These are phyloP conservation scores for Tinea trinotella DNA, from an alignment of 2,888 invertebrate species.

Conservation along the genomic window DNA sequence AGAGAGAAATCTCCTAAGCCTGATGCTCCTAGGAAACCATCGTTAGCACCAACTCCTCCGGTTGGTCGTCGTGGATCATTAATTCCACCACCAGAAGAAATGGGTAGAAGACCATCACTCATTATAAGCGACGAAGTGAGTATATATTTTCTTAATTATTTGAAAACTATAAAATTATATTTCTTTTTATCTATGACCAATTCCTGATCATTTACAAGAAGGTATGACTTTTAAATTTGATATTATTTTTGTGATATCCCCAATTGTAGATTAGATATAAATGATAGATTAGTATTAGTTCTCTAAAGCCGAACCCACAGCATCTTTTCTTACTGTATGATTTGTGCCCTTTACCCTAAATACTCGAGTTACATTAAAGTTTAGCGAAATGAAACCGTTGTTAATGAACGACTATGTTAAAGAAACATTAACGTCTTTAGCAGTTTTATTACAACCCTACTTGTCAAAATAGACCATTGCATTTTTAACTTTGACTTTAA, in stretches of 20 bases:
- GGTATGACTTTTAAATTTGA: background rate
- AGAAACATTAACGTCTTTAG: background rate
- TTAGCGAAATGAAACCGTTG: background rate
- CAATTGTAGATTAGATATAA: conserved; percentile 8
- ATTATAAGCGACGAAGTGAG: conserved; percentile 95
- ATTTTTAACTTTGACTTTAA: too few relatives aligned
- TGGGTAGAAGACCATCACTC: conserved; percentile 88
- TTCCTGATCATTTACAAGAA: background rate
- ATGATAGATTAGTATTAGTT: conserved; percentile 24
- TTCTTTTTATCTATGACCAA: background rate
- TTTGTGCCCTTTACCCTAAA: background rate
- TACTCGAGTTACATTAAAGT: background rate
- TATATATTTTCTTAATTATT: background rate
- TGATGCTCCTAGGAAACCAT: conserved; percentile 80
- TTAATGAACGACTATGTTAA: background rate
- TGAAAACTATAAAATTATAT: background rate
- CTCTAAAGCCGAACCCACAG: conserved; percentile 68
- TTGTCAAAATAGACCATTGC: too few relatives aligned
- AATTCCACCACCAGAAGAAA: conserved; percentile 90
- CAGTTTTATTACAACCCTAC: background rate
- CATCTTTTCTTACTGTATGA: conserved; percentile 29
- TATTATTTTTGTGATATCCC: background rate
- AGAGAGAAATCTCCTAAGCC: conserved; percentile 81
- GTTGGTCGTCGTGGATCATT: conserved; percentile 81
- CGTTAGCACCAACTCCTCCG: conserved; percentile 75